phyloP scores from a whole-genome alignment of 1,140 invertebrate species.

The Platorchestia sp. region DNA sequence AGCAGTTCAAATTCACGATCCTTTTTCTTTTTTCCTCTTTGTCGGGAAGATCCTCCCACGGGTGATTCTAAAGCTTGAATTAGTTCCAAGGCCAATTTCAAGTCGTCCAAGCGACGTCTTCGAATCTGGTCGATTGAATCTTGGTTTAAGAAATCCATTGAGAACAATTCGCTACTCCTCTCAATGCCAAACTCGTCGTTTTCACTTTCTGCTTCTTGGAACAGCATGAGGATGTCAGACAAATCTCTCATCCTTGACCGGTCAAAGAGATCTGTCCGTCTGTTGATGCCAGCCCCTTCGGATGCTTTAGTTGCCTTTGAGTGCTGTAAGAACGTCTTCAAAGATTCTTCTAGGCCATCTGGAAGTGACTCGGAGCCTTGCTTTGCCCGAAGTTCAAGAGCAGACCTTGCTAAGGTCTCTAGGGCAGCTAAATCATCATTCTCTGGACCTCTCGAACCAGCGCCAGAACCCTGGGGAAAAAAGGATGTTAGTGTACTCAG shows the following conservation, averaged over 20 bases:
- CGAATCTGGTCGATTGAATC: background rate
- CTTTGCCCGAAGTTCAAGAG: background rate
- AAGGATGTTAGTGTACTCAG: background rate
- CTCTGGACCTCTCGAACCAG: background rate
- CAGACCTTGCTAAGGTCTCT: constrained; percentile 7
- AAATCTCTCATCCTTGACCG: constrained; percentile 8
- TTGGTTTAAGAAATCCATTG: background rate
- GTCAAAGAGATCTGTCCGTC: background rate
- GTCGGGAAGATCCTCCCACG: background rate
- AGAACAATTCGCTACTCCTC: constrained; percentile 15
- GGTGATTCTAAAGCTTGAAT: constrained; percentile 28
- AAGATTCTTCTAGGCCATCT: constrained; percentile 7
- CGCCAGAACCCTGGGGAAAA: background rate
- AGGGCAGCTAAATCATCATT: background rate
- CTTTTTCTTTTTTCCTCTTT: background rate
- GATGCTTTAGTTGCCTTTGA: background rate
- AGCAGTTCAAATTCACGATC: background rate
- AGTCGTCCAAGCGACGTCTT: constrained; percentile 36
- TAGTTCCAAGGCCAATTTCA: constrained; percentile 25
- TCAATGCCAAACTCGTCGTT: background rate
- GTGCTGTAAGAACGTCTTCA: background rate
- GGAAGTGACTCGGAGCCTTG: background rate
- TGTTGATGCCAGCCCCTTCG: background rate
- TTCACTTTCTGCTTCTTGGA: constrained; percentile 16
- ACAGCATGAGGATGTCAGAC: background rate